A percentile compares a stretch with the other conserved stretches of the same genome.
phyloP scores from a whole-genome alignment of 2,888 invertebrate genomes.

The Temnothorax ravouxi region DNA sequence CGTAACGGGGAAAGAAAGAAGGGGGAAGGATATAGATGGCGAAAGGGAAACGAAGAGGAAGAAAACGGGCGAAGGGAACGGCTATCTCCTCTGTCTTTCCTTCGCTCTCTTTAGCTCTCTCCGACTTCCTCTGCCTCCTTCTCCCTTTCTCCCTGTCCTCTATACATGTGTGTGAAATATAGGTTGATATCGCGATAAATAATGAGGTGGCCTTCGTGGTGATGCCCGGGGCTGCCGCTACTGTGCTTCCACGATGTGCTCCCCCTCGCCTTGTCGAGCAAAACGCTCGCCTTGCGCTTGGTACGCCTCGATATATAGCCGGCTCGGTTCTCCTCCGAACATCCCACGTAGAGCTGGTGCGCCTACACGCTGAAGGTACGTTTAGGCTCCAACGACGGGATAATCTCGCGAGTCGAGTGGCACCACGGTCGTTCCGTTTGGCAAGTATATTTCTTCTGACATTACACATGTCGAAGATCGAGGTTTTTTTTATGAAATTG shows the following conservation, averaged over 20 bases:
- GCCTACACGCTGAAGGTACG: slow-evolving; percentile 61
- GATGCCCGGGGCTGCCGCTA: slow-evolving; percentile 84
- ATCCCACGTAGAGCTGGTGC: slow-evolving; percentile 65
- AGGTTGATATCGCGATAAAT: slow-evolving; percentile 86
- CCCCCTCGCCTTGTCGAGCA: slow-evolving; percentile 61
- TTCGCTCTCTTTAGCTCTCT: slow-evolving; percentile 14
- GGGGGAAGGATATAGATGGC: slow-evolving; percentile 29
- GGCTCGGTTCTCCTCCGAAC: slow-evolving; percentile 43
- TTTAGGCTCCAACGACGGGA: slow-evolving; percentile 45
- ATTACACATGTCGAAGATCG: slow-evolving; percentile 15
- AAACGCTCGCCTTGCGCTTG: slow-evolving; percentile 67
- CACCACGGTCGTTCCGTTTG: slow-evolving; percentile 45
- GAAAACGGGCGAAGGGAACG: slow-evolving; percentile 41
- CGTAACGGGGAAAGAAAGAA: slow-evolving; percentile 28
- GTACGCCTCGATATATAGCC: slow-evolving; percentile 44
- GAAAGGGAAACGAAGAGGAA: slow-evolving; percentile 46
- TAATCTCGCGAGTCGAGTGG: slow-evolving; percentile 39
- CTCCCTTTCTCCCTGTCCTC: slow-evolving; percentile 51
- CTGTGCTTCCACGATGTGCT: slow-evolving; percentile 79
- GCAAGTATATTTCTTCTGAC: no score
- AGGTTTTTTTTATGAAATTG: slow-evolving; percentile 20
- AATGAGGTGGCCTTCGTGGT: slow-evolving; percentile 84
- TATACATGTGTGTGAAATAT: slow-evolving; percentile 82
- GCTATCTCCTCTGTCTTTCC: slow-evolving; percentile 10
- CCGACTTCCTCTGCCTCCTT: slow-evolving; percentile 35